Conservation (phyloP, 1,140 invertebrate species). For the Bursaphelenchus mucronatus region DNA sequence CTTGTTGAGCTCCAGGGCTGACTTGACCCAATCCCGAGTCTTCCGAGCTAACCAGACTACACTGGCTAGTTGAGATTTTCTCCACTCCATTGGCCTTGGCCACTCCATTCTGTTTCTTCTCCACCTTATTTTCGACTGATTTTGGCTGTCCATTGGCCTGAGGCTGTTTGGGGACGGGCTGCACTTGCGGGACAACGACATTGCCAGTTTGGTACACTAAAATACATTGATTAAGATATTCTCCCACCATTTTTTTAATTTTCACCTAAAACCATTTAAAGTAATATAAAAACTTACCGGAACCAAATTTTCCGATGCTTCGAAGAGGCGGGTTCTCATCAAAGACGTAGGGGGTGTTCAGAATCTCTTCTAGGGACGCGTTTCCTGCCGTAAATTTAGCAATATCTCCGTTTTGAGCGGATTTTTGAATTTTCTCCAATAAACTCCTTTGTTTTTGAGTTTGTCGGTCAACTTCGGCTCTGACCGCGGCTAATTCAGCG, state of each 20-base stretch:
- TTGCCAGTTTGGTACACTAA: not conserved
- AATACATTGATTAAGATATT: not conserved
- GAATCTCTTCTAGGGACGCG: not conserved
- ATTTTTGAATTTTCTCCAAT: not conserved
- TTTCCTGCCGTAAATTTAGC: not conserved
- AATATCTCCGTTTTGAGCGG: not conserved
- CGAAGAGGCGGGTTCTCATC: constrained; percentile 1
- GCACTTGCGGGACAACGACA: not conserved
- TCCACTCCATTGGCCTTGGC: constrained; percentile 17
- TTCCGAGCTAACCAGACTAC: constrained; percentile 51
- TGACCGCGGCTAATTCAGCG: constrained; percentile 13
- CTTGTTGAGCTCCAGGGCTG: constrained; percentile 26
- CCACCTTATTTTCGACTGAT: not conserved
- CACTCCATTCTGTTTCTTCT: constrained; percentile 9
- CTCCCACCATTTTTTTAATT: not conserved
- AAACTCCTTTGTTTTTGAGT: not conserved
- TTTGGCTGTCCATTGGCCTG: constrained; percentile 2
- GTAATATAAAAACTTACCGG: not conserved
- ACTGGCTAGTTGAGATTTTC: constrained; percentile 49
- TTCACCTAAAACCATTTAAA: not conserved
- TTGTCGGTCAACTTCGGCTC: constrained; percentile 6
- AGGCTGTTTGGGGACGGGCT: not conserved
- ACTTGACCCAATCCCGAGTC: constrained; percentile 50
- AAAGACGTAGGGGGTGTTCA: not conserved
- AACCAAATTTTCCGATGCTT: constrained; percentile 13